Base-by-base conservation (phyloP, 2,888 invertebrate genomes). In the Callyntrura guangdongensis region DNA sequence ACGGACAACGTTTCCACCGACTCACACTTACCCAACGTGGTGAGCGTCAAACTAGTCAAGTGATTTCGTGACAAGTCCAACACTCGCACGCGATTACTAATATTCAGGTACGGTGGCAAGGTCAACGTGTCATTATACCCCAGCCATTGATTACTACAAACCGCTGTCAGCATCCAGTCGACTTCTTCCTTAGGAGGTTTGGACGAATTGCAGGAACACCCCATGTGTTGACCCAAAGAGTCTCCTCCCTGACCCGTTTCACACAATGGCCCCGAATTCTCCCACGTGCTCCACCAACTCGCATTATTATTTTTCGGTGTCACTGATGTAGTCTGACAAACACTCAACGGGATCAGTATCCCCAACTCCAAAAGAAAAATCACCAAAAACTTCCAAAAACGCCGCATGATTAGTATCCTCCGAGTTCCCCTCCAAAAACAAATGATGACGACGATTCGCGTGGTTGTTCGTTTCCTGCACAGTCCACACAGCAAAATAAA, bases 41-140 rank as follows among this genome's bases (percentile, higher is more conserved):
- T 47, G 1, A 64, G 87, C 12, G 86, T 88, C 14, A 94, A 79
- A 6, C n/a, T 61, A 8, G 49, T 72, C 9, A 94, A 22, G 5
- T 79, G 20, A 67, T 94, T 94, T 6, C 74, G 72, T 11, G 91
- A 90, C 2, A 94, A 89, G 67, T 93, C 93, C 6, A 93, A 61
- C 0, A 47, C 82, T 27, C 91, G 56, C 14, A 94, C 91, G 17
- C 90, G 91, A n/a, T 61, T 86, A 8, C 93, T 93, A 11, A 94
- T 91, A 59, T 94, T 94, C 11, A 94, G 45, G 25, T 77, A 12
- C 2, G 59, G 81, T 0, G 93, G 93, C 3, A 93, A 72, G 0
- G 49, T 0, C 14, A 81, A 20, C 0, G 88, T 90, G 17, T 88
- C 85, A 45, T 92, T 92, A 49, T 67, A 92, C 0, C 90, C 92